Evolutionary conservation across 2,113 vertebrate genomes (phyloP), one percentile per base, ranked within the genome.

Genomic region (Saimiri boliviensis): DNA sequence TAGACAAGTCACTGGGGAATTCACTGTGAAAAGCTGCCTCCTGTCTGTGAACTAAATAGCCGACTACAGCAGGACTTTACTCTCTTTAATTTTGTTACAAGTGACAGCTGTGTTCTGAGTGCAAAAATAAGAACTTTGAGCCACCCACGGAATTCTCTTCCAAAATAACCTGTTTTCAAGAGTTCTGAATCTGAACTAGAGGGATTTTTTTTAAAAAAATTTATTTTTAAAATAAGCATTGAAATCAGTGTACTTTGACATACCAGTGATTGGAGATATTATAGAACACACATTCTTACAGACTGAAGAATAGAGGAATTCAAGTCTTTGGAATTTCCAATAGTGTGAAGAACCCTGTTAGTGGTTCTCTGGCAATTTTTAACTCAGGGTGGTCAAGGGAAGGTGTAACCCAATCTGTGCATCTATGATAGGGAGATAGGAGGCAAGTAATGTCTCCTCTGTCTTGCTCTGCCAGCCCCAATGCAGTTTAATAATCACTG

Each of bases 41-140:
- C 42, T 63, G 23, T 32, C 58, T 90, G 45, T 42, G 16, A 17
- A 79, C 66, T 73, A 88, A 95, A 86, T 82, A 58, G 81, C 35
- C 30, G 82, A 40, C 76, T 70, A 14, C 16, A 88, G 14, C 42
- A 93, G 5, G 21, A 37, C 21, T 68, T 90, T 37, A 74, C 73
- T 35, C 2, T 47, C 14, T 49, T 42, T 91, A 60, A 86, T 74
- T 95, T 77, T 81, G 54, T 40, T 85, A 70, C 11, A 90, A 92
- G 63, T 92, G 76, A 88, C 42, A 97, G 74, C 77, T 88, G 25
- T 93, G 66, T 87, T 91, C 68, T 40, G 74, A 80, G 91, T 94
- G 86, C 68, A 98, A 73, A n/a, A 71, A 74, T 74, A 97, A 91
- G 86, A 97, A 91, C 3, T 23, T 40, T 83, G 98, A 97, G 63